Evolutionary conservation across 2,888 invertebrate species (phyloP), one percentile per base, ranked within the genome.

Genomic region (Coelinius sp.): DNA sequence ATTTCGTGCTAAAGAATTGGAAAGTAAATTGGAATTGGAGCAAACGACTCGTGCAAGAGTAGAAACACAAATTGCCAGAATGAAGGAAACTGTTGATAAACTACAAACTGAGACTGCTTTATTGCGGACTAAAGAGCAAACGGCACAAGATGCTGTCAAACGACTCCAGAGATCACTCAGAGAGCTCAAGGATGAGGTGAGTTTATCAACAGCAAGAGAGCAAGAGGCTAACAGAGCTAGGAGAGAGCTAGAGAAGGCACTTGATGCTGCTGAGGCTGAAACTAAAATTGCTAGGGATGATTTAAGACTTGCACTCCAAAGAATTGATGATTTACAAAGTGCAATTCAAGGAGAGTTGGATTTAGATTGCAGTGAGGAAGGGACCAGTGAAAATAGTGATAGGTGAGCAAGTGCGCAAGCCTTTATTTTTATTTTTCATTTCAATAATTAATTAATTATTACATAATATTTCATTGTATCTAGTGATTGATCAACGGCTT

Each of bases 271-370:
- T 65, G 92, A 94, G 81, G 90, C 93, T 38, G 93, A 95, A 88
- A 90, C 92, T 67, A 88, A 93, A 79, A 90, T 93, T 76, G 91
- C 95, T 52, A 88, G 92, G 83, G 92, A 93, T 86, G 97, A 98
- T 88, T 91, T 98, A 53, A 91, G 96, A 67, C 89, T 97, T 68
- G 97, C 98, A 3, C 91, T 97, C 72, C 93, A 97, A 76, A 91
- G 98, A 74, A 97, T 97, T 79, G 93, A 96, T 59, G 97, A 97
- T 84, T 89, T 98, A 76, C 97, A 97, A 86, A 94, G 95, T 82
- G 97, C 97, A 74, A 95, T 98, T 86, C 96, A 97, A 78, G 97
- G 94, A 0, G 95, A 95, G 81, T 90, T 94, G 70, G 91, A 91
- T 73, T 89, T 91, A 76, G 93, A 92, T 80, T 93, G 92, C 77